Evolutionary conservation across 2,797 vertebrate genomes (phyloP).

Genomic region (Mallotus villosus): DNA sequence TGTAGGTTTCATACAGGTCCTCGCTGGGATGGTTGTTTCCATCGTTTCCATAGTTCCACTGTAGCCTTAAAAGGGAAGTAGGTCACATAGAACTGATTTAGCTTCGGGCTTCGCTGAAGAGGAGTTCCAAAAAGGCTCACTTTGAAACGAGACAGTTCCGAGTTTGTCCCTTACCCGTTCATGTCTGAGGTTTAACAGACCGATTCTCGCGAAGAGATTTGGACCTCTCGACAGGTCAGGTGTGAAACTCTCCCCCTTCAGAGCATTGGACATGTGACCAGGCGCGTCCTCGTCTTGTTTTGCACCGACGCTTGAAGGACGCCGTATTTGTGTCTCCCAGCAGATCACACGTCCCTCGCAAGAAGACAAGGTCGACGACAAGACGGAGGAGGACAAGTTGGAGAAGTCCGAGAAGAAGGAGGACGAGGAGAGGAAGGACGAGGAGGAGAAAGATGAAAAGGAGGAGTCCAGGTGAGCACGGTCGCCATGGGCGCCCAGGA

Average conservation of each 20-base stretch:
- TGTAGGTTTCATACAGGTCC: not conserved
- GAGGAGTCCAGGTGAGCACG: slow-evolving; percentile 90
- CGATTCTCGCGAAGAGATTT: not conserved
- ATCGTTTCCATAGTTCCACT: slow-evolving; percentile 5
- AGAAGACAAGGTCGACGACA: slow-evolving; percentile 97
- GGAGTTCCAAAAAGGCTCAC: slow-evolving; percentile 18
- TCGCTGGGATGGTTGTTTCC: not conserved
- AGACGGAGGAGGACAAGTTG: slow-evolving; percentile 92
- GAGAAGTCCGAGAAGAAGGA: slow-evolving; percentile 98
- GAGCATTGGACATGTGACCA: not conserved
- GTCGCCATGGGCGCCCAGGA: slow-evolving; percentile 5
- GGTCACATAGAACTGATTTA: slow-evolving; percentile 3
- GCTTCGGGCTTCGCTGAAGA: slow-evolving; percentile 10
- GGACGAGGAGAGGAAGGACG: slow-evolving; percentile 96
- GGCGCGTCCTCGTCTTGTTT: not conserved
- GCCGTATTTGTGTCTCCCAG: slow-evolving; percentile 67
- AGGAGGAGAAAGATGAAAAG: slow-evolving; percentile 99
- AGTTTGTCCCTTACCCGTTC: not conserved
- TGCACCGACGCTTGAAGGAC: not conserved
- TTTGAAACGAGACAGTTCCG: not conserved
- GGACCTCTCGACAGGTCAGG: slow-evolving; percentile 5
- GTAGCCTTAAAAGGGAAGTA: slow-evolving; percentile 29
- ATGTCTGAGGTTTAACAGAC: not conserved
- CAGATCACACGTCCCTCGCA: slow-evolving; percentile 95
- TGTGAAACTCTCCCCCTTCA: slow-evolving; percentile 1